These are phyloP conservation scores for Ichneumon xanthorius DNA, from an alignment of 2,888 invertebrate species.

Conservation along the genomic window DNA sequence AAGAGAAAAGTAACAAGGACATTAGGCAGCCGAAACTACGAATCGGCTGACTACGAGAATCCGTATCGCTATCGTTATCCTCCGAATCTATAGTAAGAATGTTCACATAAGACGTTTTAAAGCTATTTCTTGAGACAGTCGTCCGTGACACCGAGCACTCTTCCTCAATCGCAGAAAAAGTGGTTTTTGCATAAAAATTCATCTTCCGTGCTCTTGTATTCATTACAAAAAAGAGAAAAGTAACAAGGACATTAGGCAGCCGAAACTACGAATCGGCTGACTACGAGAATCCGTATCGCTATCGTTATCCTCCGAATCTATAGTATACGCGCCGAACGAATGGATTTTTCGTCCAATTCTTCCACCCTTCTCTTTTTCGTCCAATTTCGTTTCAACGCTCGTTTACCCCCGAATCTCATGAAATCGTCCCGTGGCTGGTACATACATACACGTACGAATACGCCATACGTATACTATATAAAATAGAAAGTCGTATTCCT, in stretches of 20 bases:
- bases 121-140: not conserved
- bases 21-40: too few relatives aligned
- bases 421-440: constrained; percentile 52
- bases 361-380: constrained; percentile 32
- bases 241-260: constrained; percentile 41
- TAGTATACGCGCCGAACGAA: constrained; percentile 18
- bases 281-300: constrained; percentile 37
- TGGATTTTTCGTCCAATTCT: constrained; percentile 55
- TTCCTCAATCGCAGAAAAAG: constrained; percentile 18
- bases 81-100: not conserved
- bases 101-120: not conserved
- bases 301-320: constrained; percentile 53
- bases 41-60: too few relatives aligned
- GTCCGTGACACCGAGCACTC: not conserved
- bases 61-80: too few relatives aligned
- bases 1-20: too few relatives aligned
- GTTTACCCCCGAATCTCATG: constrained; percentile 60
- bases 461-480: constrained; percentile 50
- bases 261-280: constrained; percentile 43
- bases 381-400: constrained; percentile 64
- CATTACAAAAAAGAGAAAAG: not conserved
- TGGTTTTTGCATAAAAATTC: constrained; percentile 2
- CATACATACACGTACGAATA: constrained; percentile 28
- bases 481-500: constrained; percentile 54
- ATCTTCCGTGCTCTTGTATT: not conserved